phyloP scores from a whole-genome alignment of 2,888 invertebrate species.

The Pachycephus smyrnensis region DNA sequence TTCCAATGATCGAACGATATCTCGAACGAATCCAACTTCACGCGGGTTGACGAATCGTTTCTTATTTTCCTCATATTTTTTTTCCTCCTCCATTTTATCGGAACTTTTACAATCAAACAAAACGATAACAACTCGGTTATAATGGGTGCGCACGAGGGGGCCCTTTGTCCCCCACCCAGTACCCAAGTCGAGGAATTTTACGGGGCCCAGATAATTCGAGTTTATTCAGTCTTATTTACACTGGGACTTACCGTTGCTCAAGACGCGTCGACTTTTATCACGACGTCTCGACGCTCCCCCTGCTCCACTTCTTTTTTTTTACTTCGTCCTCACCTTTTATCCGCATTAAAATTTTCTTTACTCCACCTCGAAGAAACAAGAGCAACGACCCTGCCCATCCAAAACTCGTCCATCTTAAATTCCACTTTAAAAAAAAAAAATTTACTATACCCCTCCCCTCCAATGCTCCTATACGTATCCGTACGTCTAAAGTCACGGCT shows the following conservation, averaged over 20 bases:
- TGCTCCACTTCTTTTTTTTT: background rate
- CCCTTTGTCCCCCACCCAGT: background rate
- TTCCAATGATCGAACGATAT: background rate
- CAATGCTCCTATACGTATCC: too few species aligned
- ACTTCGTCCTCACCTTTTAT: background rate
- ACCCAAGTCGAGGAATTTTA: background rate
- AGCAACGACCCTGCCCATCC: background rate
- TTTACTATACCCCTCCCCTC: background rate
- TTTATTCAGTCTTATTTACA: background rate
- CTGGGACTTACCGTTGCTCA: background rate
- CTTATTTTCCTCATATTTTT: background rate
- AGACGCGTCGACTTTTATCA: background rate
- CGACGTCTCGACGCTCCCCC: background rate
- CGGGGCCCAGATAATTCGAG: background rate
- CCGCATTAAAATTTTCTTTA: background rate
- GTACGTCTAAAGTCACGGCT: background rate
- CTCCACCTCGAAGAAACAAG: background rate
- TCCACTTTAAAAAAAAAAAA: background rate
- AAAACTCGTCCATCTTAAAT: background rate
- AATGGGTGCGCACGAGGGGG: background rate
- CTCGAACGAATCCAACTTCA: background rate
- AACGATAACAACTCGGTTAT: background rate
- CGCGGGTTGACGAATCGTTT: background rate
- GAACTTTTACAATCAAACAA: background rate
- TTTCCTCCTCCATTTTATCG: background rate